Evolutionary conservation across 1,140 invertebrate species (phyloP).

Genomic region (Chlorops oryzae): DNA sequence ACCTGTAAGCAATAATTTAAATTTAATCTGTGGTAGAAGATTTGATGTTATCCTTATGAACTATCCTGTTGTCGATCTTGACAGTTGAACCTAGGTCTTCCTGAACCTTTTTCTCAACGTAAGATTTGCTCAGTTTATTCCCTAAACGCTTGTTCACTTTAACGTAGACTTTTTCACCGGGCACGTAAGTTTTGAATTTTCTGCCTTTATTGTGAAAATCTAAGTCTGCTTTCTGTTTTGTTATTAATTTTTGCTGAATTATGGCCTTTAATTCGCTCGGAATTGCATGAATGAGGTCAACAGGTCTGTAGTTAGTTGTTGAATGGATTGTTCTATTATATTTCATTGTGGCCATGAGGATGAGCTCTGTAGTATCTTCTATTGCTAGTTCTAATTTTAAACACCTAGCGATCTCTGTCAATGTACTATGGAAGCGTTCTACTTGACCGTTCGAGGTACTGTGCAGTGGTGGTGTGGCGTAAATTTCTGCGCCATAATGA

Average conservation of each 20-base stretch:
- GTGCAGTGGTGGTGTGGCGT: conserved; percentile 3
- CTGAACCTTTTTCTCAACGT: background rate
- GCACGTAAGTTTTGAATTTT: background rate
- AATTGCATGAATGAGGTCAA: background rate
- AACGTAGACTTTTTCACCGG: background rate
- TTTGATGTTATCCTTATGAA: conserved; percentile 11
- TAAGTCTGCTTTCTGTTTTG: background rate
- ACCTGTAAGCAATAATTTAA: background rate
- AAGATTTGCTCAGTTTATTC: background rate
- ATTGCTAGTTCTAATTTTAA: background rate
- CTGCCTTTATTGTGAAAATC: background rate
- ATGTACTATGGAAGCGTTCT: conserved; percentile 1
- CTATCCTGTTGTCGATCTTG: conserved; percentile 3
- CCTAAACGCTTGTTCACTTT: conserved; percentile 2
- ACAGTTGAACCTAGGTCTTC: conserved; percentile 3
- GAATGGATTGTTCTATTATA: conserved; percentile 3
- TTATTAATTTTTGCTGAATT: background rate
- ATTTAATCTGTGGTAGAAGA: background rate
- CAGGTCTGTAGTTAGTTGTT: conserved; percentile 2
- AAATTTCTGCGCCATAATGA: background rate
- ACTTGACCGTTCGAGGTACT: conserved; percentile 9
- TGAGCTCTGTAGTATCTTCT: background rate
- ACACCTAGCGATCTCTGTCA: background rate
- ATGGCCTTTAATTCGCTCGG: background rate
- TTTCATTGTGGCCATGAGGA: background rate